Base-by-base conservation (phyloP, 2,888 invertebrate genomes). In the Oegoconia quadripuncta region DNA sequence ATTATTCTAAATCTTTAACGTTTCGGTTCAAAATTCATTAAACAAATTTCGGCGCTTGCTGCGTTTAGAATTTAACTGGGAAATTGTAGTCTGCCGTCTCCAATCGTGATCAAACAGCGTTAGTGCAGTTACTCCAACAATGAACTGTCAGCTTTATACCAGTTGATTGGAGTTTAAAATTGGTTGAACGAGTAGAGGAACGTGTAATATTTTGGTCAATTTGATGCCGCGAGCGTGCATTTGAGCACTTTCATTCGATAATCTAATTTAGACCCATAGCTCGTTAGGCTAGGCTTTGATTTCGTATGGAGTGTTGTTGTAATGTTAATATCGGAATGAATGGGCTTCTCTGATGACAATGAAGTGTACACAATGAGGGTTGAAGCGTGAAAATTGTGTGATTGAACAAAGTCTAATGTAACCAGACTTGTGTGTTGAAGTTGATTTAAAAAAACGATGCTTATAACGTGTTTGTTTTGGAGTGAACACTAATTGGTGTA, bases 381-480 rank as follows among this genome's bases (percentile, higher is more conserved):
- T 64, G 67, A 65, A 62, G 64, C 60, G 60, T 64, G 60, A 64
- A 67, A 66, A 68, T 61, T 66, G 57, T 62, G 62, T 63, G 52
- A 23, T 22, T 22, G n/a, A n/a, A n/a, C n/a, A n/a, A n/a, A n/a
- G n/a, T n/a, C n/a, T n/a, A n/a, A n/a, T n/a, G n/a, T n/a, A n/a
- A n/a, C n/a, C n/a, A n/a, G n/a, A n/a, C n/a, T n/a, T n/a, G n/a
- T n/a, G n/a, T n/a, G n/a, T n/a, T n/a, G n/a, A n/a, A n/a, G n/a
- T n/a, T n/a, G n/a, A n/a, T n/a, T n/a, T n/a, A n/a, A n/a, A n/a
- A n/a, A n/a, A n/a, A n/a, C n/a, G n/a, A n/a, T n/a, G n/a, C n/a
- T n/a, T n/a, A n/a, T n/a, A n/a, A n/a, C n/a, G n/a, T n/a, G n/a
- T n/a, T n/a, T n/a, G n/a, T n/a, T n/a, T n/a, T n/a, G n/a, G n/a